Evolutionary conservation across 92 coral and sea anemone genomes (phyloP).

Genomic region (Phenganax stokvisi): DNA sequence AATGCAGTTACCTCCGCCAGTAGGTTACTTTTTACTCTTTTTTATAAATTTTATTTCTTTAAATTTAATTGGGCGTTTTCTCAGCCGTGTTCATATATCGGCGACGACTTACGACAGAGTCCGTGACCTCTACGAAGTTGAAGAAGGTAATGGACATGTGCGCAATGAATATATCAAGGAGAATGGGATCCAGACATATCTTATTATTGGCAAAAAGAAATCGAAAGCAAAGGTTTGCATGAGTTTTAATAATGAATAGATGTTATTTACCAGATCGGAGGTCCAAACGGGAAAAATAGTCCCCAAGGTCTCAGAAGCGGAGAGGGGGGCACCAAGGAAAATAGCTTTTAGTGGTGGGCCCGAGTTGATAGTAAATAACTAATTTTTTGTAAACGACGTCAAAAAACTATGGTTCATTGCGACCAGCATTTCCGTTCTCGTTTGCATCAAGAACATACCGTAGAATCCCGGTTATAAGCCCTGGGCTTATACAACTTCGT

Average conservation of each 20-base stretch:
- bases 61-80: not conserved
- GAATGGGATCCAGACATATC: slow-evolving; percentile 67
- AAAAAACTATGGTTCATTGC: too few relatives aligned
- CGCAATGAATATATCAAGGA: slow-evolving; percentile 79
- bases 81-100: slow-evolving; percentile 94
- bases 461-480: too few relatives aligned
- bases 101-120: slow-evolving; percentile 76
- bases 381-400: too few relatives aligned
- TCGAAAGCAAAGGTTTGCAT: slow-evolving; percentile 37
- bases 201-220: slow-evolving; percentile 55
- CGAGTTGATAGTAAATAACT: too few relatives aligned
- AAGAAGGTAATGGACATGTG: slow-evolving; percentile 72
- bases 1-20: not conserved
- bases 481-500: too few relatives aligned
- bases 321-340: too few relatives aligned
- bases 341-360: too few relatives aligned
- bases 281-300: too few relatives aligned
- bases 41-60: not conserved
- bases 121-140: slow-evolving; percentile 67
- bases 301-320: not conserved
- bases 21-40: not conserved
- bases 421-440: too few relatives aligned
- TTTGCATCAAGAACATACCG: too few relatives aligned
- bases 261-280: not conserved
- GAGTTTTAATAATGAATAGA: not conserved